phyloP scores from a whole-genome alignment of 2,113 vertebrate species.

The Lepus americanus region DNA sequence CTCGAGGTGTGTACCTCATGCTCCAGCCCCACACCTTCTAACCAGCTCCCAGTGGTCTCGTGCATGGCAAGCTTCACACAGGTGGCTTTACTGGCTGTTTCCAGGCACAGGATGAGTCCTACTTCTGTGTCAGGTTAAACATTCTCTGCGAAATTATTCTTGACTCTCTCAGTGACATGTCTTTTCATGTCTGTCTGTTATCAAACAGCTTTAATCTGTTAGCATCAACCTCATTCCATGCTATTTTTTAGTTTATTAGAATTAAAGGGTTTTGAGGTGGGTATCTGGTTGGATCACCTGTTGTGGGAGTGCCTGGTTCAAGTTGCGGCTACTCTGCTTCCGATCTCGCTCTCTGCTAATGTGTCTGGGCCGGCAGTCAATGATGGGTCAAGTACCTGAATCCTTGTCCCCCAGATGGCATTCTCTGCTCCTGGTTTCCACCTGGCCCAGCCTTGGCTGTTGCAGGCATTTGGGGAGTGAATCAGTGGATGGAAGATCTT shows the following conservation, averaged over 20 bases:
- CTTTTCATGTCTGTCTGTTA: neutral
- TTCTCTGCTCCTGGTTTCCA: too few relatives aligned
- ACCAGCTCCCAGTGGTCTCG: neutral
- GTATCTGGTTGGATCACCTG: too few relatives aligned
- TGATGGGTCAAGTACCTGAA: too few relatives aligned
- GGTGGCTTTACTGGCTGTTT: neutral
- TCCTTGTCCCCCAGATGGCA: too few relatives aligned
- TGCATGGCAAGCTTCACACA: accelerated
- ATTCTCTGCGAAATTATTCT: neutral
- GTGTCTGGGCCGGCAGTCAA: too few relatives aligned
- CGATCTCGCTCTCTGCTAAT: too few relatives aligned
- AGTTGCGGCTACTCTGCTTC: too few relatives aligned
- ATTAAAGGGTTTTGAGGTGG: neutral
- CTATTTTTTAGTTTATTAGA: neutral
- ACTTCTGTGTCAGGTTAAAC: neutral
- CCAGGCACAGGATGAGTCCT: neutral
- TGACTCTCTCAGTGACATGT: neutral
- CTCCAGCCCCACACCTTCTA: neutral
- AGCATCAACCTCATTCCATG: neutral
- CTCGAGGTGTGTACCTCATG: accelerated
- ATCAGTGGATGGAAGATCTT: too few relatives aligned
- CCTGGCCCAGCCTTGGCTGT: too few relatives aligned
- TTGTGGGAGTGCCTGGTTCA: too few relatives aligned
- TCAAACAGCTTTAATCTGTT: neutral
- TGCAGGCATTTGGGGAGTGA: too few relatives aligned